phyloP scores from a whole-genome alignment of 64 coral and sea anemone species.

The Porites australiensis region DNA sequence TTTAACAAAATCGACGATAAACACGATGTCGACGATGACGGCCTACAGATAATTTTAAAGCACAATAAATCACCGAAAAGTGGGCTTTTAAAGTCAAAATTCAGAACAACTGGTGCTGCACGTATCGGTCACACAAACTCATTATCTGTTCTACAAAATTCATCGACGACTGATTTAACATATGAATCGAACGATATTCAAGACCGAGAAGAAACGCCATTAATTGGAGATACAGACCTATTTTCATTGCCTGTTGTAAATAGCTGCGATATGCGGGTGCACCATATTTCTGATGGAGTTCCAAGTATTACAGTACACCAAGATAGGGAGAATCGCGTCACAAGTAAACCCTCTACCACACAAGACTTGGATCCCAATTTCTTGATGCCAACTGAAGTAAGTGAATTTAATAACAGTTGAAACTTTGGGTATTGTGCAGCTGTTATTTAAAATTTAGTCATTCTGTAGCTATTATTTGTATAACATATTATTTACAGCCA shows the following conservation, averaged over 20 bases:
- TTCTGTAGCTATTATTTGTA: too few species aligned
- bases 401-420: background rate
- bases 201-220: background rate
- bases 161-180: background rate
- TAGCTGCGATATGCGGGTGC: background rate
- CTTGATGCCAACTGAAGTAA: slow-evolving; percentile 44
- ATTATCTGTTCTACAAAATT: background rate
- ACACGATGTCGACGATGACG: too few species aligned
- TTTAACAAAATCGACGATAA: background rate
- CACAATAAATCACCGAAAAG: background rate
- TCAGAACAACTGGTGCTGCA: background rate
- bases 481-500: too few species aligned
- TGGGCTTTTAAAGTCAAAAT: background rate
- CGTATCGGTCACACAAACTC: background rate
- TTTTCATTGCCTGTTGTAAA: background rate
- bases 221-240: background rate
- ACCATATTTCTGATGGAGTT: background rate
- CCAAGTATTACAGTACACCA: slow-evolving; percentile 21
- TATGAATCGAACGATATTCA: background rate
- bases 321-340: background rate
- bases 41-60: background rate
- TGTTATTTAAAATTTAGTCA: too few species aligned
- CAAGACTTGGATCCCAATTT: slow-evolving; percentile 36
- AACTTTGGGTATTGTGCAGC: too few species aligned
- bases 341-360: background rate